Percentiles rank a stretch among this genome's conserved stretches.
These are phyloP conservation scores for Globicephala melas DNA, from an alignment of 2,113 vertebrate species.

Conservation along the genomic window DNA sequence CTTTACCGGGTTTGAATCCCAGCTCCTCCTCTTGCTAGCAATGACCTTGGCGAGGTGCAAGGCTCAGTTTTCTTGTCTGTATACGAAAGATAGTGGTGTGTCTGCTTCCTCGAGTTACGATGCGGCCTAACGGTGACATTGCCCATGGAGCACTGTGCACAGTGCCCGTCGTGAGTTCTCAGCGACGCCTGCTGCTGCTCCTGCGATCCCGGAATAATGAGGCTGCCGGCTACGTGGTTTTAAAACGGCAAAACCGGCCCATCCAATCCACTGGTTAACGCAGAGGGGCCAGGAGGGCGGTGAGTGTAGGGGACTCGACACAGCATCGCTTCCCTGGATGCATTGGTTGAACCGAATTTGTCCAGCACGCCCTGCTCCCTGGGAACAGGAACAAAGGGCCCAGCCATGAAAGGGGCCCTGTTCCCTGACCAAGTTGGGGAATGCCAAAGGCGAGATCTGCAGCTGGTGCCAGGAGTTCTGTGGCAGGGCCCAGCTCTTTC, in stretches of 20 bases:
- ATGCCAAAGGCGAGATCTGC: background rate
- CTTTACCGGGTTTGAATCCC: background rate
- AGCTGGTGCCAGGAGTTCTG: background rate
- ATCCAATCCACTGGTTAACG: background rate
- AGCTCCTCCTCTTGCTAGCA: background rate
- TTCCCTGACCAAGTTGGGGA: background rate
- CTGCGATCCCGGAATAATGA: rapidly evolving
- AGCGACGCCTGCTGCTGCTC: background rate
- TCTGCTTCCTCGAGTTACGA: background rate
- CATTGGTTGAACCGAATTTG: background rate
- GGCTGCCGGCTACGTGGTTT: background rate
- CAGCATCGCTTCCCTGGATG: background rate
- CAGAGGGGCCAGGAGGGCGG: background rate
- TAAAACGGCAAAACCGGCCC: background rate
- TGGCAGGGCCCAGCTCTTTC: background rate
- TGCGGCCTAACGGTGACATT: rapidly evolving
- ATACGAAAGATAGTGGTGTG: background rate
- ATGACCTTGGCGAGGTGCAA: background rate
- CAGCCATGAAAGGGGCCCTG: slow-evolving; percentile 37
- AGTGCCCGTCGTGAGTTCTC: background rate
- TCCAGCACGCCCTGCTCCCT: background rate
- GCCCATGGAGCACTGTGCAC: rapidly evolving
- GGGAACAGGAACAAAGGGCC: slow-evolving; percentile 33
- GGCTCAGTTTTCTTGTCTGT: background rate
- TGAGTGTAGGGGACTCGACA: rapidly evolving